Base-by-base conservation (phyloP, 37 sponge, comb jelly and placozoan species). In the Cliona cf. orientalis region DNA sequence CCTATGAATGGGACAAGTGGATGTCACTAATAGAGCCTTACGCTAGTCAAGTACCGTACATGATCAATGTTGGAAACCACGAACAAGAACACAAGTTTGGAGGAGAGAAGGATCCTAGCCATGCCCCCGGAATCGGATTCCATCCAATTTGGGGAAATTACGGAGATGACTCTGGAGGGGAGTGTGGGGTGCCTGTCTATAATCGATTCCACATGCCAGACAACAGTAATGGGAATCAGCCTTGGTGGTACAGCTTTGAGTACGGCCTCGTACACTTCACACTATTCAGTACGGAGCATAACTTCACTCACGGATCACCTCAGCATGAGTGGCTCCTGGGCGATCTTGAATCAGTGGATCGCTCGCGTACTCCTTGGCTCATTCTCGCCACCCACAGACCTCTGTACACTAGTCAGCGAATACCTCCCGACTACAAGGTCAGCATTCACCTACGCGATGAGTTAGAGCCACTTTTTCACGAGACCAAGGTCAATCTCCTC, bases 191-290 rank as follows among this genome's bases (percentile, higher is more conserved):
- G 5, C 92, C 92, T 36, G 25, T 71, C 1, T 70, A 25, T 29
- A 43, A 91, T 63, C 76, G 86, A 19, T 91, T 83, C 25, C 84
- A 83, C 72, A 75, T 83, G 80, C 92, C 92, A 26, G 87, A 82
- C 45, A n/a, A n/a, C n/a, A n/a, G n/a, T n/a, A 91, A 82, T 58
- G 92, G 92, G 23, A 86, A 91, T 64, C 35, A 28, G 2, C 69
- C 86, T 49, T 93, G 81, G 73, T 93, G 94, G 94, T 93, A 93
- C 71, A 86, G 87, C 65, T 89, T 90, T 58, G 81, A 94, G 31
- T 90, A 94, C 72, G 90, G 90, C 2, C 42, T 60, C 14, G 78
- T 83, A 5, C 94, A 94, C 76, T 58, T 83, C 3, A 43, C 69
- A 4, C 12, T 66, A 66, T 71, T 89, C 7, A 87, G 87, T 55